Base-by-base conservation (phyloP, 2,797 vertebrate species). In the Hippopotamyrus pictus region DNA sequence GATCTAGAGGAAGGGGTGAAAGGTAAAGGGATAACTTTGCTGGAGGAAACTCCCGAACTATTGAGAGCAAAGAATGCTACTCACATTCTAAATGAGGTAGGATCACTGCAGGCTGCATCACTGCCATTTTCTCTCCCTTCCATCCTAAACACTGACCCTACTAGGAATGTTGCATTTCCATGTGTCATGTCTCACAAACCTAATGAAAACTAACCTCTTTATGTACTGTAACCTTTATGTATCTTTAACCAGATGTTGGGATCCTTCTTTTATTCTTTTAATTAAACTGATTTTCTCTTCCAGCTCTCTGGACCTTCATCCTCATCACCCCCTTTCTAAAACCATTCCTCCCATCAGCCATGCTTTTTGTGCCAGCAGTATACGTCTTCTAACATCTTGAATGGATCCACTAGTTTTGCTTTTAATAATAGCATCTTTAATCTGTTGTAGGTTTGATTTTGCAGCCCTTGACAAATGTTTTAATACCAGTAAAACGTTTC, bases 1-100 rank as follows among this genome's bases (percentile, higher is more conserved):
- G 98, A 99, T 96, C 96, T 99, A 94, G 98, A 99, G 92, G 97
- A 99, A 95, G 98, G 98, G 92, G 98, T 99, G 93, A 99, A 96
- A 96, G 99, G 99, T 93, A 98, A 97, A 96, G 98, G 98, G 91
- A 95, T 99, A 92, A 98, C 96, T 91, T 94, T 95, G 91, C 93
- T 97, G 93, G 98, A 99, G 94, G 98, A 99, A 95, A 99, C 98
- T 93, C 98, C 98, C 91, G 98, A 99, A 89, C 96, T 97, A 95
- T 92, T 98, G 93, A 97, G 98, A 95, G 99, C 98, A 91, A 98
- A 96, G 96, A 98, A 99, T 91, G 98, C 98, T 89, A 99, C 98
- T 94, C 97, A 98, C 0, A 99, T 99, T 96, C 97, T 99, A 92
- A 97, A 97, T 0, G 97, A 99, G 98, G 98, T 99, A 96, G 69